Conservation (phyloP, 2,113 vertebrate genomes). For the Onychorhynchus coronatus region DNA sequence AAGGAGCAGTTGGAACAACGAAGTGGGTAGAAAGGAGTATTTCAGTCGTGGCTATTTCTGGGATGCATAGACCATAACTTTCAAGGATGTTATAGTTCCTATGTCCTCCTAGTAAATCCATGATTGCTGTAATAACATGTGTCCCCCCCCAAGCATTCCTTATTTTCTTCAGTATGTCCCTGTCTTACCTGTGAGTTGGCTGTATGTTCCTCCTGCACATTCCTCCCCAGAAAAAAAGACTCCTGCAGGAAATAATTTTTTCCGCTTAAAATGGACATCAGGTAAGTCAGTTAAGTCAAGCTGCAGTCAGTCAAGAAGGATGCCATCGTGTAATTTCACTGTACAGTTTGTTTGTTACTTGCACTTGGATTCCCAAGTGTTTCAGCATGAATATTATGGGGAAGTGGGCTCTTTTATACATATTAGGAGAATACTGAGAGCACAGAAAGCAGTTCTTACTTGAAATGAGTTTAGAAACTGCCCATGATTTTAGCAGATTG, state of each 20-base stretch:
- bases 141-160: neutral
- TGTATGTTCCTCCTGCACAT: neutral
- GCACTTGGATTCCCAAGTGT: neutral
- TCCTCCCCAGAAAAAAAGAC: neutral
- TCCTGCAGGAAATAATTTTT: neutral
- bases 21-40: neutral
- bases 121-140: neutral
- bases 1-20: neutral
- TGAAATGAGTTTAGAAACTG: neutral
- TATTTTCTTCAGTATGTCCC: neutral
- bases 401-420: neutral
- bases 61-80: neutral
- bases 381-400: neutral
- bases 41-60: neutral
- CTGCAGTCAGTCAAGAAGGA: neutral
- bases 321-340: neutral
- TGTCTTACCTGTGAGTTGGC: neutral
- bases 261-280: neutral
- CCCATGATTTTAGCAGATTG: neutral
- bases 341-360: neutral
- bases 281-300: neutral
- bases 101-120: fast-evolving
- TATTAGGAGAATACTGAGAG: neutral
- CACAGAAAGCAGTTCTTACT: neutral
- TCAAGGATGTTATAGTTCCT: neutral